Evolutionary conservation across 2,797 vertebrate species (phyloP), one percentile per base, ranked within the genome.

Genomic region (Enteromius mattozi): DNA sequence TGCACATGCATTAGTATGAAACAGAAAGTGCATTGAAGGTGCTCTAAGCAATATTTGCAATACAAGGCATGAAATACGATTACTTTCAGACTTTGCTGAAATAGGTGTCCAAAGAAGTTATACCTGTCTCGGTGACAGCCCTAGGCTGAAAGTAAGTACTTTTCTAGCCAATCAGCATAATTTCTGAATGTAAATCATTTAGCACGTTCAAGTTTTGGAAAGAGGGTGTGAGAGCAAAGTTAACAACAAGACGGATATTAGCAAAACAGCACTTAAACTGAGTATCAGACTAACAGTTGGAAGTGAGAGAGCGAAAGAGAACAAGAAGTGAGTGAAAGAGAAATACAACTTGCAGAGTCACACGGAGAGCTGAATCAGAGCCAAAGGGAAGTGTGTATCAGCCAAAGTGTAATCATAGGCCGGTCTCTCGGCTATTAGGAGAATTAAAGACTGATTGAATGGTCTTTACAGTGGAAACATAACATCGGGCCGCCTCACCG

Each of bases 401-500:
- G 86, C 86, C 84, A 87, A 86, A 84, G 82, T 78, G 86, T 84
- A 89, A 89, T 87, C 86, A 85, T 85, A 84, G 85, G 83, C 85
- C 82, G 72, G 84, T 86, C 87, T 89, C 83, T 69, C 40, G 66
- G 85, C 85, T 88, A 88, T 89, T 89, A 88, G 61, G 83, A 85
- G 83, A 84, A 88, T 88, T 89, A 89, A 86, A 82, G 85, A 74
- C 85, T 88, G 87, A 88, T 85, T 87, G 83, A 72, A 86, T 75
- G 81, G 82, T 82, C 83, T 85, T 88, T 89, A 85, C 83, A 89
- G 88, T 87, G 83, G 85, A 86, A 89, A 85, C 88, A 89, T 85
- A 86, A 88, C 87, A 88, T 85, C 24, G 83, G 75, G 75, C 70
- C 24, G 61, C 68, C 77, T 65, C 70, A 17, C 63, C 56, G 5